Conservation (phyloP, 1,140 invertebrate species). For the Orchestia grillus region DNA sequence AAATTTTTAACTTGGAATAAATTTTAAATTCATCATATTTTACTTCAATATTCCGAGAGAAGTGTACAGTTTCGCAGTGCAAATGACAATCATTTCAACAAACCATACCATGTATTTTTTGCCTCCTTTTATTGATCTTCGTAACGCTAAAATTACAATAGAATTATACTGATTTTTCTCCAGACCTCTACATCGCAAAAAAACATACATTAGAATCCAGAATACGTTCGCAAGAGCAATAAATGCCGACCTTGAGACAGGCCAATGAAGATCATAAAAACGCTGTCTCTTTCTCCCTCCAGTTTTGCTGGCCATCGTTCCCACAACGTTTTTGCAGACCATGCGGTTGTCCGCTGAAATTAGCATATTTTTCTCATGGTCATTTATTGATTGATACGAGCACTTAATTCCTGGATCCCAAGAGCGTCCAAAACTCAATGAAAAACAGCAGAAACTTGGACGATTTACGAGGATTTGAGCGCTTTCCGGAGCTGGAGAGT, state of each 20-base stretch:
- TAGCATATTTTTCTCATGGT: conserved; percentile 44
- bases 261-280: conserved; percentile 19
- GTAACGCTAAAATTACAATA: no score
- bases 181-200: no score
- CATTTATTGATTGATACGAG: background rate
- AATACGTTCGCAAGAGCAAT: background rate
- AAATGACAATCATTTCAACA: no score
- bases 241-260: conserved; percentile 19
- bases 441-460: conserved; percentile 1
- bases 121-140: no score
- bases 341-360: conserved; percentile 10
- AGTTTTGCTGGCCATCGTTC: background rate
- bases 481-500: conserved; percentile 9
- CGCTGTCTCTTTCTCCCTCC: background rate
- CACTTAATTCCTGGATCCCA: background rate
- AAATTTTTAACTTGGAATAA: no score
- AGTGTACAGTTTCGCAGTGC: no score
- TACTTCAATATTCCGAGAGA: no score
- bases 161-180: no score
- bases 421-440: background rate
- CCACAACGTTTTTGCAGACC: background rate
- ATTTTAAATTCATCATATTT: no score
- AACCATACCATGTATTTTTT: no score
- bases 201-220: background rate
- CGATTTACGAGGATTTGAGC: conserved; percentile 28